Evolutionary conservation across 2,888 invertebrate species (phyloP), one percentile per base, ranked within the genome.

Genomic region (Agriopis aurantiaria): DNA sequence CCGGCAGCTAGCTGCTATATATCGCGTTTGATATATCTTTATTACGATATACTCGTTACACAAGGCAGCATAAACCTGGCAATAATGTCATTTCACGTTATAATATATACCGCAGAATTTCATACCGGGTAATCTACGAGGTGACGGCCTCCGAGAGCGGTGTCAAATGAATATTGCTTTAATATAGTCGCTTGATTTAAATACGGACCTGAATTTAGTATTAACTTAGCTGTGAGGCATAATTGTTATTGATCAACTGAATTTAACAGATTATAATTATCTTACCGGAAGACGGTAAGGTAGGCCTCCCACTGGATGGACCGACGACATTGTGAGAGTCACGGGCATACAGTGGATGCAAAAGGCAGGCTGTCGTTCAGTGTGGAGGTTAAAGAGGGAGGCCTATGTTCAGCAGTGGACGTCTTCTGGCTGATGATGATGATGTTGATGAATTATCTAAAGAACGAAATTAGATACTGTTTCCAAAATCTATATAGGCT

Each of bases 21-120:
- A 78, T 82, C 76, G 78, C 76, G 76, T 78, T 76, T 81, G 82
- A 84, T 82, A 77, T 79, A 82, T 78, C 80, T 82, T 82, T 83
- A 82, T 78, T 74, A 72, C 73, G 56, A 69, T 69, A 63, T 65
- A 69, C 61, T 65, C 69, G 61, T 61, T 69, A 69, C 65, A 55
- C 56, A 69, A 74, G 69, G 67, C 65, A 73, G 64, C 76, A 81
- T 80, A 83, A 74, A 75, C 77, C 71, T 73, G 75, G 83, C 80
- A 83, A 82, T 85, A 84, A 85, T 78, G 83, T 82, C 81, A 82
- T 82, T 79, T 82, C 80, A 80, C 77, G 80, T 82, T 80, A 85
- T 83, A 86, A 85, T 88, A 85, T 85, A 85, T 80, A 84, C 84
- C 84, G 74, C 85, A 85, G 81, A 82, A 84, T 86, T 85, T 86